Evolutionary conservation across 2,113 vertebrate genomes (phyloP), one percentile per base, ranked within the genome.

Genomic region (Pyxicephalus adspersus): DNA sequence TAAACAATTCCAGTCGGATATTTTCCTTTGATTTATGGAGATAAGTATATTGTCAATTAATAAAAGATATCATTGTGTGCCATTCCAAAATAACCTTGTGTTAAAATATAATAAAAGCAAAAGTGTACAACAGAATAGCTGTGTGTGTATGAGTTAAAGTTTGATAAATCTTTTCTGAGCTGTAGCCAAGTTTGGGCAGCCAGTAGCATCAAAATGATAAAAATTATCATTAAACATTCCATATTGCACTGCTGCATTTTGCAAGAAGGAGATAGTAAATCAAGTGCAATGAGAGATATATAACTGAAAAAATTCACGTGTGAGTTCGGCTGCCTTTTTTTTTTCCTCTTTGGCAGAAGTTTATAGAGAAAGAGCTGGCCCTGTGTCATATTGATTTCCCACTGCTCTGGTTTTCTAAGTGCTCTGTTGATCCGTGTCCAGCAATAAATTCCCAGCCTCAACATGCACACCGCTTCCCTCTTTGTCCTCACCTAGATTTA

Each of bases 401-500:
- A 94, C 91, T 89, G 91, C 92, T 91, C 89, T 92, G 92, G 90
- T 93, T 94, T 92, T 91, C 90, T 91, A 93, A 94, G 91, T 92
- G 93, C 92, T 94, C 93, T 93, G 92, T 85, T 94, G 93, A 94
- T 94, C 93, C 91, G 89, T 92, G 90, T 91, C 92, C 91, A 92
- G 91, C 92, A 94, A 93, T 94, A 93, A 92, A 93, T 93, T 93
- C 91, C 92, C 92, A 91, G 93, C 90, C 92, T 92, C 88, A 88
- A 90, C 92, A 90, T 89, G 91, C 92, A 89, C 92, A 91, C 92
- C 92, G 87, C 90, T 91, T 92, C 90, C 87, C 87, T 91, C 89
- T 94, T 94, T 94, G 92, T 92, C 91, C 93, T 93, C 92, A 92
- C 92, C 92, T 91, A 93, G 91, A 93, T 94, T 93, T 94, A 94